Conservation (phyloP, 2,113 vertebrate species). For the zebrafish (Danio rerio) region GRCz12tu NC_133196.1:47107501-47108000, state of each 20-base stretch:
- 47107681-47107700: neutral
- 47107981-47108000: no score
- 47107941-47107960: no score
- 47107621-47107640: conserved; percentile 6
- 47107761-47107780: neutral
- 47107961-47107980: no score
- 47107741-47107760: neutral
- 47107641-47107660: neutral
- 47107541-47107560: conserved; percentile 30
- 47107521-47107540: neutral
- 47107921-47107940: no score
- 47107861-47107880: no score
- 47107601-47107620: conserved; percentile 45
- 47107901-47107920: no score
- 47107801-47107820: no score
- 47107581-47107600: neutral
- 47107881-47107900: no score
- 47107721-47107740: neutral
- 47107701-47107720: no score
- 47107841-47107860: no score
- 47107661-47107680: neutral
- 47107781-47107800: neutral
- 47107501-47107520: conserved; percentile 2
- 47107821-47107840: no score
- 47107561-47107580: conserved; percentile 28